These are phyloP conservation scores for Diabrotica balteata DNA, from an alignment of 2,888 invertebrate species.

Conservation along the genomic window DNA sequence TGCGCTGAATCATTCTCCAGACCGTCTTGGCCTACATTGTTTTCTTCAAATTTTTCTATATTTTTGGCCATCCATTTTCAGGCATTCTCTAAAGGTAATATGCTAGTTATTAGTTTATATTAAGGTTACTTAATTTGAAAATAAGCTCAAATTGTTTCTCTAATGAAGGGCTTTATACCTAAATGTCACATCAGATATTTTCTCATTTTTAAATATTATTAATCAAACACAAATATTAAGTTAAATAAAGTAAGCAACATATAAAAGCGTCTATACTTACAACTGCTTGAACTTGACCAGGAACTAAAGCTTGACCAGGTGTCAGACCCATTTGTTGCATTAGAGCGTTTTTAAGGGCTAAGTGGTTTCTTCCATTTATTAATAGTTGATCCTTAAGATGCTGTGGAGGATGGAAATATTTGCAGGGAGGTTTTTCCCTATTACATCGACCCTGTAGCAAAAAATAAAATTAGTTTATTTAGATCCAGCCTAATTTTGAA, in stretches of 20 bases:
- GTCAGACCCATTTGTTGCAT: slow-evolving; percentile 96
- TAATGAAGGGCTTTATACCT: too few species aligned
- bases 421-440: slow-evolving; percentile 99
- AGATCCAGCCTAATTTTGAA: too few species aligned
- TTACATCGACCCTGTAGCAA: slow-evolving; percentile 95
- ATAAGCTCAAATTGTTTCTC: too few species aligned
- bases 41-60: too few species aligned
- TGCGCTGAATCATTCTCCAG: too few species aligned
- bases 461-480: neutral
- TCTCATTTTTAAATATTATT: slow-evolving; percentile 15
- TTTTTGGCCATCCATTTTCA: too few species aligned
- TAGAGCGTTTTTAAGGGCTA: slow-evolving; percentile 97
- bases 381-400: slow-evolving; percentile 99
- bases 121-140: too few species aligned
- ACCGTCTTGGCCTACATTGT: too few species aligned
- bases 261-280: slow-evolving; percentile 68
- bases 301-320: slow-evolving; percentile 88
- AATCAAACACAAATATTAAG: slow-evolving; percentile 4
- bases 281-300: slow-evolving; percentile 92
- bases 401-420: slow-evolving; percentile 99
- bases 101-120: too few species aligned
- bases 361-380: slow-evolving; percentile 99
- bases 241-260: slow-evolving; percentile 10
- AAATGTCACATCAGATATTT: neutral
- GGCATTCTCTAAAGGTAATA: too few species aligned